Evolutionary conservation across 2,888 invertebrate species (phyloP).

Genomic region (Eilema griseolum): DNA sequence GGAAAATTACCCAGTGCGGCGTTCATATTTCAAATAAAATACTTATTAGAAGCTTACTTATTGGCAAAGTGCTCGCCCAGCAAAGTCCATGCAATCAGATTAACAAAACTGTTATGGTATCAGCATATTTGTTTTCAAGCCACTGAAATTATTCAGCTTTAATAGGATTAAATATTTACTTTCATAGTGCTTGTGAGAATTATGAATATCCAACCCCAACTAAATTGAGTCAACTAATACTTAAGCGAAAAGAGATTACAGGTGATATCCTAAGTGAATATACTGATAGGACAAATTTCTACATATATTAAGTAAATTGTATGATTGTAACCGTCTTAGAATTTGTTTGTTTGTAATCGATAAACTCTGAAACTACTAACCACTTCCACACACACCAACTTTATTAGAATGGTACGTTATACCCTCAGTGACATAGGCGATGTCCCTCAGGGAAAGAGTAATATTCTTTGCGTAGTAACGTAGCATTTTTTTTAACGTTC

Average conservation of each 20-base stretch:
- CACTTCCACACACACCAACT: too few species aligned
- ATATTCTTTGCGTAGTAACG: too few species aligned
- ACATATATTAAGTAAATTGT: too few species aligned
- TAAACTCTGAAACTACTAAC: too few species aligned
- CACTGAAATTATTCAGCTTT: not conserved
- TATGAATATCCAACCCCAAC: not conserved
- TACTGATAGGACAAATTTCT: not conserved
- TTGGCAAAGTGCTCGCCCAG: not conserved
- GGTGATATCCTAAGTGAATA: not conserved
- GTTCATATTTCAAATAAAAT: not conserved
- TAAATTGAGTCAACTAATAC: not conserved
- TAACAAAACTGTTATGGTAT: not conserved
- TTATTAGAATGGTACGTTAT: too few species aligned
- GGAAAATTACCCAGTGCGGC: not conserved
- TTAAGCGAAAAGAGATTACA: slow-evolving; percentile 15
- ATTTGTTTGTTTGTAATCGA: too few species aligned
- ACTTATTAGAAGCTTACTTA: not conserved
- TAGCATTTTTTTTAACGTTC: too few species aligned
- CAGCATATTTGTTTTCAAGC: not conserved
- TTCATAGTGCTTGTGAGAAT: not conserved
- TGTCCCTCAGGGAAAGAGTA: too few species aligned
- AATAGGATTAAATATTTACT: not conserved
- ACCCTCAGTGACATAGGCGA: too few species aligned
- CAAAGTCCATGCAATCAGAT: not conserved
- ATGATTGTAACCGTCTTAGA: not conserved